Conservation (phyloP, 2,888 invertebrate species). For the Chesias legatella region DNA sequence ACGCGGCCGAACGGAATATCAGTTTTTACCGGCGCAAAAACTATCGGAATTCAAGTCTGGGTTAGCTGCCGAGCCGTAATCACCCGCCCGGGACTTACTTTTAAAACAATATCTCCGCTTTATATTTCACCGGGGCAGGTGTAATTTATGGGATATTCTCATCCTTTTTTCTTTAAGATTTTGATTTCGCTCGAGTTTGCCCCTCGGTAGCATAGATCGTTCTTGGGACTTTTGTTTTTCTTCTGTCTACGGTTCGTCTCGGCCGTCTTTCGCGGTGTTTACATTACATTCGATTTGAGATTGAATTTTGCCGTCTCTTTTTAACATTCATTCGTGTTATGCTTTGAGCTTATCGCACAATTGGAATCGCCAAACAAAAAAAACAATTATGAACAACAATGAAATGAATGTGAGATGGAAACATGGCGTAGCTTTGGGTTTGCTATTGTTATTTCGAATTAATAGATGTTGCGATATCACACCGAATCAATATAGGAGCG, state of each 20-base stretch:
- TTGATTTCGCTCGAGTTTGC: slow-evolving; percentile 55
- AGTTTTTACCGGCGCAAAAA: slow-evolving; percentile 78
- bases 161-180: slow-evolving; percentile 50
- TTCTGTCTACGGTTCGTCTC: slow-evolving; percentile 70
- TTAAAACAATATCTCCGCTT: slow-evolving; percentile 74
- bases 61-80: slow-evolving; percentile 66
- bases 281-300: slow-evolving; percentile 68
- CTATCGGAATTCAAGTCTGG: slow-evolving; percentile 74
- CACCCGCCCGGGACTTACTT: slow-evolving; percentile 66
- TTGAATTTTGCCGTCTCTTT: slow-evolving; percentile 60
- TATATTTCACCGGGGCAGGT: slow-evolving; percentile 71
- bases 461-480: slow-evolving; percentile 67
- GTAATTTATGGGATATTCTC: slow-evolving; percentile 65
- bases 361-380: slow-evolving; percentile 48
- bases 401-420: slow-evolving; percentile 57
- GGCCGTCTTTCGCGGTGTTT: slow-evolving; percentile 60
- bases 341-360: slow-evolving; percentile 51
- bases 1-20: slow-evolving; percentile 74
- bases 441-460: slow-evolving; percentile 64
- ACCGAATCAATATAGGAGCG: slow-evolving; percentile 63
- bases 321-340: slow-evolving; percentile 45
- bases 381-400: slow-evolving; percentile 68
- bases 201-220: slow-evolving; percentile 58
- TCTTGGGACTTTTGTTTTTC: slow-evolving; percentile 67
- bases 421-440: slow-evolving; percentile 50